Percentiles rank a stretch among this genome's conserved stretches.
These are phyloP conservation scores for Pseudocheirus occidentalis DNA, from an alignment of 2,797 vertebrate species.

Conservation along the genomic window DNA sequence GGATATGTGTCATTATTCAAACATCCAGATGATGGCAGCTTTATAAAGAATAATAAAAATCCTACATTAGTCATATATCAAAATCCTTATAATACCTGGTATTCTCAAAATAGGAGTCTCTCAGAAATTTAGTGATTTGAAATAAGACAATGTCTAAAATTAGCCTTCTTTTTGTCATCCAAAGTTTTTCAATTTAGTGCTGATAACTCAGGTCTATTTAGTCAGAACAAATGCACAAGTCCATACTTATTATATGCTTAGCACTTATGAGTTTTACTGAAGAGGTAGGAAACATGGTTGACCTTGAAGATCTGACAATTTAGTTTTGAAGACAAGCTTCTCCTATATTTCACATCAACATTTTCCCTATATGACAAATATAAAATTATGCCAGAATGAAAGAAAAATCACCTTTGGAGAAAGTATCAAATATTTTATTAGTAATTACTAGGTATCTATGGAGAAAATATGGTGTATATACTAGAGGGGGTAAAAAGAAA, in stretches of 20 bases:
- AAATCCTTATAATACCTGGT: neutral
- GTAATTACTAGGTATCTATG: neutral
- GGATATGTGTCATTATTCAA: slow-evolving; percentile 47
- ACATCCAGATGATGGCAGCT: slow-evolving; percentile 23
- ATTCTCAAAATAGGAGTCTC: slow-evolving; percentile 1
- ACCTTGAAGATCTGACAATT: neutral
- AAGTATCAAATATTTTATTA: neutral
- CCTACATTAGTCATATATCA: slow-evolving; percentile 6
- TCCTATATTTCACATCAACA: neutral
- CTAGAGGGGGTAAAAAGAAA: neutral
- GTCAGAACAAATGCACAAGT: neutral
- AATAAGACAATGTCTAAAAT: slow-evolving; percentile 22
- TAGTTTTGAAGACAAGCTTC: neutral
- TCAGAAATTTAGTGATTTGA: slow-evolving; percentile 14
- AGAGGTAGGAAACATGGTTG: neutral
- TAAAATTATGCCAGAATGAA: neutral
- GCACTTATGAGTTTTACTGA: neutral
- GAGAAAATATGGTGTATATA: neutral
- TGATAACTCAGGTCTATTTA: neutral
- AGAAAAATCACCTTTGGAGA: neutral
- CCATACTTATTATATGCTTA: neutral
- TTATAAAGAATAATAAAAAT: slow-evolving; percentile 30
- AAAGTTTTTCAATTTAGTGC: neutral
- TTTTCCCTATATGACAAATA: neutral
- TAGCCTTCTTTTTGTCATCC: slow-evolving; percentile 1